Percentiles rank a stretch among this genome's conserved stretches.
Conservation (phyloP, 2,113 vertebrate genomes). For the Leptobrachium ailaonicum region DNA sequence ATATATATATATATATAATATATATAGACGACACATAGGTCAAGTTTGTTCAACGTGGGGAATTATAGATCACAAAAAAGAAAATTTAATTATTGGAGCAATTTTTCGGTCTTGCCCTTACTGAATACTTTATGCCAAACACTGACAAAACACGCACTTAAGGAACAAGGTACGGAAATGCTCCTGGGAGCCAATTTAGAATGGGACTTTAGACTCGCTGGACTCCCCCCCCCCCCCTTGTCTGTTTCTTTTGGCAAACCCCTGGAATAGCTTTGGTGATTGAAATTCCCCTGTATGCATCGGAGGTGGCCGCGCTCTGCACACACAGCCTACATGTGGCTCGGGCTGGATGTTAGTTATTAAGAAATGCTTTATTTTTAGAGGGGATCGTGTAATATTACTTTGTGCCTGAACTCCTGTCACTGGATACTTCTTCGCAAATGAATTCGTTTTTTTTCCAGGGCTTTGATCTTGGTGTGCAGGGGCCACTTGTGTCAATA, state of each 20-base stretch:
- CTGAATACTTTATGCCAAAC: slow-evolving; percentile 73
- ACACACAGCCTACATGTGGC: slow-evolving; percentile 32
- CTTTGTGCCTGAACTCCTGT: slow-evolving; percentile 8
- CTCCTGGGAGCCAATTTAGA: slow-evolving; percentile 94
- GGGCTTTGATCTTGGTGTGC: slow-evolving; percentile 10
- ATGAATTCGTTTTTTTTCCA: not conserved
- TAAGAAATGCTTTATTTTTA: slow-evolving; percentile 54
- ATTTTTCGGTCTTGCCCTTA: slow-evolving; percentile 64
- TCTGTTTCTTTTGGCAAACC: slow-evolving; percentile 69
- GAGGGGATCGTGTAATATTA: slow-evolving; percentile 19
- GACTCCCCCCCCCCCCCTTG: slow-evolving; percentile 61
- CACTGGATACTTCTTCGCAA: rapidly evolving
- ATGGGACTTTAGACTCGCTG: slow-evolving; percentile 84
- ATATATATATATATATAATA: too few relatives aligned
- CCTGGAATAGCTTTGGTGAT: slow-evolving; percentile 66
- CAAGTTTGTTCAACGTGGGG: slow-evolving; percentile 70
- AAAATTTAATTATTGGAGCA: slow-evolving; percentile 61
- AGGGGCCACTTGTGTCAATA: slow-evolving; percentile 6
- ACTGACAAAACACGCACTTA: slow-evolving; percentile 79
- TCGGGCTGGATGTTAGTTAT: slow-evolving; percentile 49
- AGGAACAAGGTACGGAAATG: slow-evolving; percentile 85
- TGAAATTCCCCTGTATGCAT: slow-evolving; percentile 61
- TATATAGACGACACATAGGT: not conserved
- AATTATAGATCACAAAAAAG: slow-evolving; percentile 77
- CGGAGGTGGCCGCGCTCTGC: slow-evolving; percentile 56